Conservation (phyloP, 2,888 invertebrate species). For the Pandemis corylana region DNA sequence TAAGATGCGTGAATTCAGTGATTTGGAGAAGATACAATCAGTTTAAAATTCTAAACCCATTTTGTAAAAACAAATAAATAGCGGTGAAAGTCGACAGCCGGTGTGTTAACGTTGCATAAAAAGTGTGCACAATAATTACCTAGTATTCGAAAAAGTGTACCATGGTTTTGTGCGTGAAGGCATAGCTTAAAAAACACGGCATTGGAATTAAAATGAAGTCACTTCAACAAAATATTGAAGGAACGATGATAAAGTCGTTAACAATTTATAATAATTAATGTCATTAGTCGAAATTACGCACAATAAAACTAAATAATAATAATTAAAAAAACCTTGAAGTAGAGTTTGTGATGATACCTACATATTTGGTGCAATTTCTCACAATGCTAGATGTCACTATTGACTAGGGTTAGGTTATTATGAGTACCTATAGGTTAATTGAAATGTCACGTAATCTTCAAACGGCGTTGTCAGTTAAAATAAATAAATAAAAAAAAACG, state of each 20-base stretch:
- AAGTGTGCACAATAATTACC: slow-evolving; percentile 29
- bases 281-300: too few species aligned
- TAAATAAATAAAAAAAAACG: too few species aligned
- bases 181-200: slow-evolving; percentile 49
- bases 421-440: too few species aligned
- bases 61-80: slow-evolving; percentile 35
- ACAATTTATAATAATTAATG: too few species aligned
- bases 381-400: too few species aligned
- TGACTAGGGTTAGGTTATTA: too few species aligned
- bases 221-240: slow-evolving; percentile 4
- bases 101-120: slow-evolving; percentile 18
- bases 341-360: too few species aligned
- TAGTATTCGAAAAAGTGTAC: slow-evolving; percentile 58
- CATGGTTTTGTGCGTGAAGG: slow-evolving; percentile 57
- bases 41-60: slow-evolving; percentile 31
- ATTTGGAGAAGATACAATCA: not conserved
- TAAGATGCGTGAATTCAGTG: not conserved
- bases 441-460: too few species aligned
- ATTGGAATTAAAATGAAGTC: slow-evolving; percentile 53
- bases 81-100: slow-evolving; percentile 34
- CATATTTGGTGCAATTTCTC: too few species aligned
- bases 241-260: not conserved
- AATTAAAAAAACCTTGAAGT: too few species aligned
- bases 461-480: too few species aligned
- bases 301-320: too few species aligned